These are phyloP conservation scores for Tipula unca DNA, from an alignment of 2,888 invertebrate species.

Conservation along the genomic window DNA sequence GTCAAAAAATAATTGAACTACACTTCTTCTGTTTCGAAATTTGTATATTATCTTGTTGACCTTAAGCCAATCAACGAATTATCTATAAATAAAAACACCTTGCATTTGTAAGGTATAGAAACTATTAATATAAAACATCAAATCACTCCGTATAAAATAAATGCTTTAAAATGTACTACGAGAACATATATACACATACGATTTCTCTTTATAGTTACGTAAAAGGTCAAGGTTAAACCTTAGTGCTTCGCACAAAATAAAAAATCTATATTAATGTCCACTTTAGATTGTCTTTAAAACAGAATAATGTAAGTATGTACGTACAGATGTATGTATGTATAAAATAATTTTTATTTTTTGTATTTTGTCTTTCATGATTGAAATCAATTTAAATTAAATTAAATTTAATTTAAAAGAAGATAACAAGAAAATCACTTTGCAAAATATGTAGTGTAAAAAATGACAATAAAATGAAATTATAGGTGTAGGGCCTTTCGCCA, in stretches of 20 bases:
- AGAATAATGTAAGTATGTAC: neutral
- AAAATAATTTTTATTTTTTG: neutral
- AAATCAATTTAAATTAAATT: conserved; percentile 8
- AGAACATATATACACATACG: neutral
- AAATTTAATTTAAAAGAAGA: neutral
- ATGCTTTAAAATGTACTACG: too few relatives aligned
- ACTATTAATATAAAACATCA: too few relatives aligned
- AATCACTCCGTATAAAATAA: too few relatives aligned
- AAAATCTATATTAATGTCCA: neutral
- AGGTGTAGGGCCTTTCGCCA: neutral
- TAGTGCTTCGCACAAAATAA: neutral
- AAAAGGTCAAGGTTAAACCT: neutral
- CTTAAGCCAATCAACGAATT: too few relatives aligned
- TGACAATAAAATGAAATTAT: neutral
- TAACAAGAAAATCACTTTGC: neutral
- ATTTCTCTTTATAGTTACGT: neutral
- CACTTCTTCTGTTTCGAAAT: too few relatives aligned
- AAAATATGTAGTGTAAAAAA: neutral
- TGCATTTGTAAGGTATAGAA: too few relatives aligned
- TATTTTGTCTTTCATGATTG: neutral
- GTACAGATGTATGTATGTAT: neutral
- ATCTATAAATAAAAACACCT: too few relatives aligned
- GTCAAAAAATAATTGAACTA: too few relatives aligned
- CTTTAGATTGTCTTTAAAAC: neutral
- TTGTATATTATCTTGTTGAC: too few relatives aligned